Base-by-base conservation (phyloP, 2,888 invertebrate genomes). In the Elgonia sp. region DNA sequence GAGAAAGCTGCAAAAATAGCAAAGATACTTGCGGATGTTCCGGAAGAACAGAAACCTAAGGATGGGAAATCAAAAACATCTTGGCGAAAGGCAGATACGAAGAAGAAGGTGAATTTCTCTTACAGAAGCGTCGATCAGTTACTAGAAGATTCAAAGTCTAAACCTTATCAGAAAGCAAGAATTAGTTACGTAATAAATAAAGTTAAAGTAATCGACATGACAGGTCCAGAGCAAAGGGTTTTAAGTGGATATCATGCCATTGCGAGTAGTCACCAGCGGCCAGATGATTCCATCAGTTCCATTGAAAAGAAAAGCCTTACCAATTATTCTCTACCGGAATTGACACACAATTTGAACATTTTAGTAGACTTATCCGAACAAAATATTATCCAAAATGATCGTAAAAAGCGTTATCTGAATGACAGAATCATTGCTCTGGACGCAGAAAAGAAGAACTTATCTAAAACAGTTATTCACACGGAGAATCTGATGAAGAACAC, bases 171-270 rank as follows among this genome's bases (percentile, higher is more conserved):
- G 75, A 94, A 92, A 89, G 50, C 89, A 3, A 90, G 91, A 16
- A 46, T 92, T 4, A 91, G 90, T 89, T 96, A 95, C 92, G 97
- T 97, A 91, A 95, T 98, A 72, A 96, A 97, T 46, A 98, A 98
- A 94, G 98, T 99, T 60, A 99, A 99, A 91, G 99, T 99, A 14
- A 99, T 99, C 89, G 99, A 99, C 95, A 98, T 99, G 98, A 99
- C 99, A 9, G 99, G 99, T 0, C 98, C 98, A 0, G 98, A 99
- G 94, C 97, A 98, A 94, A 96, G 98, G 80, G 97, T 99, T 53
- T 95, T 98, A 3, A 98, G 97, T 93, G 98, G 99, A 0, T 99
- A 99, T 94, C 98, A 98, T 94, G 98, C 99, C 0, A 96, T 99
- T 57, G 96, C 97, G 0, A 97, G 98, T 39, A 95, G 96, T 62